Percentiles rank a stretch among this genome's conserved stretches.
phyloP scores from a whole-genome alignment of 2,888 invertebrate species.

The Hofmannophila pseudospretella region DNA sequence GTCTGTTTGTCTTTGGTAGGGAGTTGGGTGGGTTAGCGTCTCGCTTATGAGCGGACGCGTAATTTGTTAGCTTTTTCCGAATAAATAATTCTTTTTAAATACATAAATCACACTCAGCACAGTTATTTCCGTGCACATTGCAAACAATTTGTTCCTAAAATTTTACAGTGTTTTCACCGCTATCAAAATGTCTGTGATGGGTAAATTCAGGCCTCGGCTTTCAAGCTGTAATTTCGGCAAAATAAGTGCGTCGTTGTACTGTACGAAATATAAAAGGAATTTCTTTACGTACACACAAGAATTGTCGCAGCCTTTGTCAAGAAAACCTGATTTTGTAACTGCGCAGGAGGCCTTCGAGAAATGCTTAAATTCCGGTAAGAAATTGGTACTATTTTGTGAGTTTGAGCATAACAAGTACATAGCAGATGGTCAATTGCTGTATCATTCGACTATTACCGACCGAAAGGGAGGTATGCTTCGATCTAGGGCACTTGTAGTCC shows the following conservation, averaged over 20 bases:
- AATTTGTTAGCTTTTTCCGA: too few relatives aligned
- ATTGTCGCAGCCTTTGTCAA: slow-evolving; percentile 86
- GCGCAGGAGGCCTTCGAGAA: slow-evolving; percentile 88
- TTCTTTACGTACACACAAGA: slow-evolving; percentile 90
- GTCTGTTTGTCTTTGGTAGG: background rate
- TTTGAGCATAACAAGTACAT: background rate
- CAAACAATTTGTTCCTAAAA: background rate
- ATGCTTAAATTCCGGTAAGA: slow-evolving; percentile 87
- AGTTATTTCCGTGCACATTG: too few relatives aligned
- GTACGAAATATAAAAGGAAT: slow-evolving; percentile 63
- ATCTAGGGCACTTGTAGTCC: slow-evolving; percentile 3
- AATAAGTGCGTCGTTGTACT: slow-evolving; percentile 46
- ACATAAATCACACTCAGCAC: too few relatives aligned
- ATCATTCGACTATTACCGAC: background rate
- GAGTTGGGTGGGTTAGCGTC: background rate
- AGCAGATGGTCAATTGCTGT: background rate
- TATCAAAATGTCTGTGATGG: slow-evolving; percentile 50
- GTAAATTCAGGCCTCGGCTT: slow-evolving; percentile 54
- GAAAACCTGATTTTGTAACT: slow-evolving; percentile 83
- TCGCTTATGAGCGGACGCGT: background rate
- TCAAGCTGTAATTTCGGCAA: slow-evolving; percentile 50
- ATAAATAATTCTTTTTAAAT: too few relatives aligned
- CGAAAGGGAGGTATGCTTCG: background rate
- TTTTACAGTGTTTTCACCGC: background rate
- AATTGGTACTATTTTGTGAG: background rate